Conservation (phyloP, 2,797 vertebrate genomes). For the Manis crassicaudata region DNA sequence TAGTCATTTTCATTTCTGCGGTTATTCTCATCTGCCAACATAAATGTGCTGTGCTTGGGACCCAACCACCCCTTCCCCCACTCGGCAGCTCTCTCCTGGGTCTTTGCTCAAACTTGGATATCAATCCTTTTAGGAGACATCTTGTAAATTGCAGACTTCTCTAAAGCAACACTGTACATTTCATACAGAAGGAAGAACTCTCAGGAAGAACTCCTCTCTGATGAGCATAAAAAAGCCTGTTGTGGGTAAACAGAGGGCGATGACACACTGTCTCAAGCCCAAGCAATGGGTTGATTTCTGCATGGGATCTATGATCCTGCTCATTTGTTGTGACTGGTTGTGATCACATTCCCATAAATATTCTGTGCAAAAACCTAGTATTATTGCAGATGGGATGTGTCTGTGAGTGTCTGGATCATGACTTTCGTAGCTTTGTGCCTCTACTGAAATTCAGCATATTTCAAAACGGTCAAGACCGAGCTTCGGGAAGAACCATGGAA, state of each 20-base stretch:
- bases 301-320: background rate
- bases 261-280: background rate
- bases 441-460: background rate
- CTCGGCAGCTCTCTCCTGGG: background rate
- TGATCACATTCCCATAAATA: background rate
- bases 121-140: background rate
- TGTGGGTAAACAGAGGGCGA: no score
- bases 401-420: background rate
- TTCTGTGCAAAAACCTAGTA: background rate
- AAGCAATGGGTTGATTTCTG: background rate
- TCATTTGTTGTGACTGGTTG: background rate
- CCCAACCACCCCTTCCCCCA: background rate
- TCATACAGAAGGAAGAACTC: background rate
- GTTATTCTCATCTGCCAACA: slow-evolving; percentile 1
- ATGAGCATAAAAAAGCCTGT: background rate
- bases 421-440: background rate
- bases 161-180: background rate
- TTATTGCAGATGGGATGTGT: background rate
- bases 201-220: background rate
- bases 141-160: background rate
- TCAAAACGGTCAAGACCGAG: background rate
- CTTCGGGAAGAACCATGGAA: background rate
- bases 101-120: slow-evolving; percentile 4
- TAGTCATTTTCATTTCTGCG: background rate
- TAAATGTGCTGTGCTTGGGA: background rate